Base-by-base conservation (phyloP, 2,888 invertebrate genomes). In the Pomacea canaliculata region DNA sequence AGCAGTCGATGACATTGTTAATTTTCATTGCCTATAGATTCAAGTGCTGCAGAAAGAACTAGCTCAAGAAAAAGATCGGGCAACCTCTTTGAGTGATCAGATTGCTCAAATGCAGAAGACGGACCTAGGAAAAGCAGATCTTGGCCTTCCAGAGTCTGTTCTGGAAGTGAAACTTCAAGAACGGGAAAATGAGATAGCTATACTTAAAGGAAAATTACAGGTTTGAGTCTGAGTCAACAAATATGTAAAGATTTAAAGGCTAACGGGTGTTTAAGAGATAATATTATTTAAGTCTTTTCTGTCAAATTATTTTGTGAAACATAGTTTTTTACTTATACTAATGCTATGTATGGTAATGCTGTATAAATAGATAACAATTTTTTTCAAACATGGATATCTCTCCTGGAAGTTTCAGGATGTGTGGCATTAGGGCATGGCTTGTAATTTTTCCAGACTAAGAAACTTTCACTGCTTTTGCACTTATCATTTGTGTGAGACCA, bases 191-290 rank as follows among this genome's bases (percentile, higher is more conserved):
- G 86, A 86, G 75, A 78, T 83, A 74, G 81, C 85, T 10, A 77
- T 80, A 65, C 74, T 87, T 23, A 84, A 85, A 76, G 76, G 79
- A 27, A 84, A 87, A 62, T 76, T 88, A 19, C 68, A 80, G 76
- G 88, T 88, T 78, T 77, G 84, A 78, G 19, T 63, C 51, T 68
- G 70, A 27, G 46, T 68, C 51, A 7, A 4, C 4, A 16, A 56
- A 56, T 13, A 8, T 13, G 51, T 56, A 56, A 8, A 56, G 8
- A 56, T 56, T 56, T 13, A 16, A 56, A 56, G 51, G 51, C 16
- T 56, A 56, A 56, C 2, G 4, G 10, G 51, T 56, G 51, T 56
- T 10, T 74, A 16, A 37, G 37, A 10, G 16, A n/a, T 69, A 16
- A 5, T 65, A 18, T 7, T 4, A 62, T 65, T 66, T 27, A 27